Conservation (phyloP, 2,797 vertebrate genomes). For the Lutjanus argentimaculatus region DNA sequence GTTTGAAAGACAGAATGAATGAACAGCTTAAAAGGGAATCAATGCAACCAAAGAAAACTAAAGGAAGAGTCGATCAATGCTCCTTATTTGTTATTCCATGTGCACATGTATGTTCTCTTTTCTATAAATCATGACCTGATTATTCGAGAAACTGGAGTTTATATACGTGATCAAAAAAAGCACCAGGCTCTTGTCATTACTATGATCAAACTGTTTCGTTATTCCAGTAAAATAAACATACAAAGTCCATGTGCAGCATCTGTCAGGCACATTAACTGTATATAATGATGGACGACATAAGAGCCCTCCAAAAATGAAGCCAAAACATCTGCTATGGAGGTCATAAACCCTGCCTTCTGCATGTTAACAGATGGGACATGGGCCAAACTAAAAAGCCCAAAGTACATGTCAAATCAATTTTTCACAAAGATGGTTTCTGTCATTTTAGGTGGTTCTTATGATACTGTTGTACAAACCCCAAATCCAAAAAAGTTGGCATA, state of each 20-base stretch:
- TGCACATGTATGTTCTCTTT: neutral
- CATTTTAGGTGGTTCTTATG: too few relatives aligned
- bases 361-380: too few relatives aligned
- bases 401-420: too few relatives aligned
- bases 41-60: conserved; percentile 21
- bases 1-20: conserved; percentile 49
- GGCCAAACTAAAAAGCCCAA: too few relatives aligned
- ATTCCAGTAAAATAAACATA: conserved; percentile 35
- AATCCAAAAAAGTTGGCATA: too few relatives aligned
- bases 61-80: neutral
- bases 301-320: too few relatives aligned
- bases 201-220: conserved; percentile 22
- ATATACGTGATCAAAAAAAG: conserved; percentile 23
- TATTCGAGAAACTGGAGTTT: conserved; percentile 14
- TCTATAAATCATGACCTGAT: conserved; percentile 11
- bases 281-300: too few relatives aligned
- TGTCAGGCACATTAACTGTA: conserved; percentile 36
- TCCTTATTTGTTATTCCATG: neutral
- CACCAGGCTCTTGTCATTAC: neutral
- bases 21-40: conserved; percentile 41
- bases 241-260: conserved; percentile 42
- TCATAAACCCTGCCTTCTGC: too few relatives aligned
- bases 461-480: too few relatives aligned
- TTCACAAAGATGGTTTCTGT: too few relatives aligned
- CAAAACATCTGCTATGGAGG: too few relatives aligned